Evolutionary conservation across 2,888 invertebrate genomes (phyloP).

Genomic region (Ophonus ardosiacus): DNA sequence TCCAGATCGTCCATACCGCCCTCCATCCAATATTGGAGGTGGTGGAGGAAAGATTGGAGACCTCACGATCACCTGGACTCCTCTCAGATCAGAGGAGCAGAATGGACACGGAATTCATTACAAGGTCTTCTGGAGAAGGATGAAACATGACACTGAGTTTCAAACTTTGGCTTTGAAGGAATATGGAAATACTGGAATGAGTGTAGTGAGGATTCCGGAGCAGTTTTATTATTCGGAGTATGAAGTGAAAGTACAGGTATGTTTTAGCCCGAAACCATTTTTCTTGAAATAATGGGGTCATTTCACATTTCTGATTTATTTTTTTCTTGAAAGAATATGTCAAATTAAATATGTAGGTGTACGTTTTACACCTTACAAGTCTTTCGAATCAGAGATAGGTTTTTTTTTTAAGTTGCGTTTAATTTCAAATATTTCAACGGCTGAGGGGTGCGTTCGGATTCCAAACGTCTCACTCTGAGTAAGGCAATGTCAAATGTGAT

Average conservation of each 20-base stretch:
- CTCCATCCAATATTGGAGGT: constrained; percentile 90
- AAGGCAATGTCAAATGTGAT: too few species aligned
- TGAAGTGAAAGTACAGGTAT: constrained; percentile 88
- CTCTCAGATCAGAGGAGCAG: constrained; percentile 86
- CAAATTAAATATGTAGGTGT: too few species aligned
- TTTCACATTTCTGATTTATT: too few species aligned
- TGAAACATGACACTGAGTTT: constrained; percentile 85
- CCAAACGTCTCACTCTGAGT: too few species aligned
- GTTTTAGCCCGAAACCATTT: background rate
- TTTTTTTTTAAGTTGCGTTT: too few species aligned
- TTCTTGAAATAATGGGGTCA: too few species aligned
- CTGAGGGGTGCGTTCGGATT: too few species aligned
- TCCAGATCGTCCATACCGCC: constrained; percentile 86
- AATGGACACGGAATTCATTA: constrained; percentile 94
- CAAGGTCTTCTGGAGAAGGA: constrained; percentile 91
- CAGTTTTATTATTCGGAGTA: constrained; percentile 90
- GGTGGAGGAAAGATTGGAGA: constrained; percentile 98
- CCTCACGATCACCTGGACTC: constrained; percentile 93
- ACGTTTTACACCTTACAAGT: too few species aligned
- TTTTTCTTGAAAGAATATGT: too few species aligned
- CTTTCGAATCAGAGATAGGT: too few species aligned
- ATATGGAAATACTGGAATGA: constrained; percentile 86
- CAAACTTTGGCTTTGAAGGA: constrained; percentile 84
- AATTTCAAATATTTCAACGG: too few species aligned
- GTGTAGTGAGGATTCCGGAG: constrained; percentile 86